Conservation (phyloP, 1,140 invertebrate species). For the Lutraria rhynchaena region DNA sequence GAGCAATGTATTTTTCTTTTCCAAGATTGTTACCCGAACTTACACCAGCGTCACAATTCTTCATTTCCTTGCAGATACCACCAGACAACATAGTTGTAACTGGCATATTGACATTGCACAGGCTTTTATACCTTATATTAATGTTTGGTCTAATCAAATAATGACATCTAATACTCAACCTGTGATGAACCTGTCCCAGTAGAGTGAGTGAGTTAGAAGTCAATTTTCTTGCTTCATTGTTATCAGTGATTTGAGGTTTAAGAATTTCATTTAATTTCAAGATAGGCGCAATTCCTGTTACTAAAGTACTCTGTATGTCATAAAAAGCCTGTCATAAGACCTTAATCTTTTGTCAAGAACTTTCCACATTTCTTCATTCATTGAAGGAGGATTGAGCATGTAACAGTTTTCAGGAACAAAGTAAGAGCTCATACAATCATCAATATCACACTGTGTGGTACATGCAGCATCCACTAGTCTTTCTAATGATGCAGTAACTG, state of each 20-base stretch:
- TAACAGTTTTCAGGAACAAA: slow-evolving; percentile 8
- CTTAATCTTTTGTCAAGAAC: slow-evolving; percentile 7
- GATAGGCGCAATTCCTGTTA: slow-evolving; percentile 30
- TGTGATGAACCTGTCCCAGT: slow-evolving; percentile 4
- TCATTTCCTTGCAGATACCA: slow-evolving; percentile 22
- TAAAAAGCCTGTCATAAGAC: slow-evolving; percentile 9
- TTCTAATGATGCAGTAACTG: slow-evolving; percentile 2
- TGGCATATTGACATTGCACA: slow-evolving; percentile 8
- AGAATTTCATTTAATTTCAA: background rate
- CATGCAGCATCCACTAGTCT: slow-evolving; percentile 4
- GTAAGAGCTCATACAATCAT: background rate
- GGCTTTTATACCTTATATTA: slow-evolving; percentile 18
- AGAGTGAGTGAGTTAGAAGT: slow-evolving; percentile 2
- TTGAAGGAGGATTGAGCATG: background rate
- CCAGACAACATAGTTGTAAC: slow-evolving; percentile 17
- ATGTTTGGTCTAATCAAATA: slow-evolving; percentile 34
- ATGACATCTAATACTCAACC: background rate
- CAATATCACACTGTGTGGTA: background rate
- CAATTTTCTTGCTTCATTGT: background rate
- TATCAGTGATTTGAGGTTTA: background rate
- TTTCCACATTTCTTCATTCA: slow-evolving; percentile 35
- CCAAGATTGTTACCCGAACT: background rate
- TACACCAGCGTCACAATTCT: slow-evolving; percentile 21
- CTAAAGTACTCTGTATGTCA: slow-evolving; percentile 5
- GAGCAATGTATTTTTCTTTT: background rate